Conservation (phyloP, 2,888 invertebrate genomes). For the Aquatica leii region DNA sequence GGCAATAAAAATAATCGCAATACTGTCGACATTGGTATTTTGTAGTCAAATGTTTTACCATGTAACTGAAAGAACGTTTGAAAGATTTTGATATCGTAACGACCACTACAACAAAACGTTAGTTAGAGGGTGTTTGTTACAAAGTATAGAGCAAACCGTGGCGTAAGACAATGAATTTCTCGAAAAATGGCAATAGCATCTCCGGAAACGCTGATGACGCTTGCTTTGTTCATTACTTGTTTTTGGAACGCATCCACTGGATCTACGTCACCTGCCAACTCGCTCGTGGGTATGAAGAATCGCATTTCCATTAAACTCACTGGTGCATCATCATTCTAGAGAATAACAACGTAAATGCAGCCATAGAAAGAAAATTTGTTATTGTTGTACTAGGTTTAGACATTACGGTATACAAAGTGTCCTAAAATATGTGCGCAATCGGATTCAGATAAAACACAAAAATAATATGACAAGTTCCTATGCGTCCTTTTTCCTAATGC, state of each 20-base stretch:
- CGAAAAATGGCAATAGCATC: slow-evolving; percentile 97
- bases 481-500: no score
- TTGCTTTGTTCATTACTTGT: slow-evolving; percentile 96
- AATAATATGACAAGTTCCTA: no score
- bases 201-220: slow-evolving; percentile 96
- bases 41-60: slow-evolving; percentile 99
- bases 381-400: no score
- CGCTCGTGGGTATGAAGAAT: slow-evolving; percentile 94
- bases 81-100: slow-evolving; percentile 95
- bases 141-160: slow-evolving; percentile 70
- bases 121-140: neutral
- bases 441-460: no score
- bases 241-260: slow-evolving; percentile 97
- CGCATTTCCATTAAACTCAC: slow-evolving; percentile 97
- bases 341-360: slow-evolving; percentile 42
- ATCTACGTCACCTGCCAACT: slow-evolving; percentile 86
- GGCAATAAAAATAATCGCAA: slow-evolving; percentile 92
- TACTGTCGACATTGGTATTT: slow-evolving; percentile 97
- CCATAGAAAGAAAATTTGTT: no score
- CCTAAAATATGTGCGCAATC: no score
- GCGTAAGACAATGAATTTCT: slow-evolving; percentile 97
- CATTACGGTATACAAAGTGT: no score
- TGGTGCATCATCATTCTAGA: slow-evolving; percentile 95
- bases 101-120: slow-evolving; percentile 78
- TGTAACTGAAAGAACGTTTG: slow-evolving; percentile 91